Conservation (phyloP, 2,888 invertebrate genomes). For the Morpho achilles region DNA sequence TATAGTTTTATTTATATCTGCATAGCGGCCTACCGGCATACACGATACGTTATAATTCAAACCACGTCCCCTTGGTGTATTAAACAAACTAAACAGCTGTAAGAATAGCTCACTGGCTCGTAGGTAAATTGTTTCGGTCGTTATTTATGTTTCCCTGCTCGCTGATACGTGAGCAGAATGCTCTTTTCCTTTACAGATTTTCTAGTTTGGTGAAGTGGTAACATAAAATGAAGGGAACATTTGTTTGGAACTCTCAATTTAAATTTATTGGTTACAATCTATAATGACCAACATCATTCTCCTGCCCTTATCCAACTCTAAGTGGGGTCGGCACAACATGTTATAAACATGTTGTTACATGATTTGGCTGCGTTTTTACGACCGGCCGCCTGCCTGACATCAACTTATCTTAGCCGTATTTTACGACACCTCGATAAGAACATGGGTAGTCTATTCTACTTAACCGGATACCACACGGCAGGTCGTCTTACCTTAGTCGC, state of each 20-base stretch:
- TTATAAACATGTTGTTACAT: too few species aligned
- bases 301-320: too few species aligned
- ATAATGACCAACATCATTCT: too few species aligned
- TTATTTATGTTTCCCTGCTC: slow-evolving; percentile 74
- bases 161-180: slow-evolving; percentile 66
- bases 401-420: too few species aligned
- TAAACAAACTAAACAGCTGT: slow-evolving; percentile 75
- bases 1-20: too few species aligned
- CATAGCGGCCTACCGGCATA: slow-evolving; percentile 3
- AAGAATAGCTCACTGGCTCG: slow-evolving; percentile 69
- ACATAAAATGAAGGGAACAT: slow-evolving; percentile 10
- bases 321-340: too few species aligned
- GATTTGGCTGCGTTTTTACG: too few species aligned
- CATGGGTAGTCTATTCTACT: too few species aligned
- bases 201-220: slow-evolving; percentile 14
- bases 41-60: slow-evolving; percentile 41
- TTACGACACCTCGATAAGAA: too few species aligned
- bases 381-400: too few species aligned
- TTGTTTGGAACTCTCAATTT: slow-evolving; percentile 1
- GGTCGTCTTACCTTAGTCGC: too few species aligned
- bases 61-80: slow-evolving; percentile 67
- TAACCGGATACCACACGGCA: too few species aligned
- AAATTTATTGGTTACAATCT: background rate
- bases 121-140: slow-evolving; percentile 74
- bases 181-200: slow-evolving; percentile 14